Evolutionary conservation across 2,888 invertebrate species (phyloP).

Genomic region (Drosophila acutilabella): DNA sequence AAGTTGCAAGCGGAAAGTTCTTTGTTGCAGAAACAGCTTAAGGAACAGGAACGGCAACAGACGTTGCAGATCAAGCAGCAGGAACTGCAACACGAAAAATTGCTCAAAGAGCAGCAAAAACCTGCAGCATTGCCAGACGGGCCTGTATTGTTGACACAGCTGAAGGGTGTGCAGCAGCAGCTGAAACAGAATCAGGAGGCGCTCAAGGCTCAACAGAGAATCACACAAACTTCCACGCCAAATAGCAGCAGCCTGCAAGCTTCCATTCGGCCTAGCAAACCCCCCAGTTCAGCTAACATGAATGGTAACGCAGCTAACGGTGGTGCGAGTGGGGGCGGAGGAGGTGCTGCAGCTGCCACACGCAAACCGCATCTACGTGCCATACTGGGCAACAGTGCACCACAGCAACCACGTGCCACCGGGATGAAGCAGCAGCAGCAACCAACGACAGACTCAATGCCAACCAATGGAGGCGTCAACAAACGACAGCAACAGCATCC

Average conservation of each 20-base stretch:
- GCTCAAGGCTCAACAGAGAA: neutral
- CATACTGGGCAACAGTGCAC: conserved; percentile 61
- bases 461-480: conserved; percentile 2
- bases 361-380: conserved; percentile 60
- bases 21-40: conserved; percentile 7
- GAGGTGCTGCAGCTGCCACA: neutral
- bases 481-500: conserved; percentile 27
- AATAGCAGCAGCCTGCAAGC: conserved; percentile 21
- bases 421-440: conserved; percentile 5
- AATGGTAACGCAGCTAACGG: conserved; percentile 51
- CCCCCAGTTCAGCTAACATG: conserved; percentile 17
- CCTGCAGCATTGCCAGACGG: neutral
- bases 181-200: neutral
- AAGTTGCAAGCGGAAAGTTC: conserved; percentile 13
- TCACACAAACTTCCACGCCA: neutral
- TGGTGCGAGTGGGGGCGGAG: conserved; percentile 42
- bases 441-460: conserved; percentile 11
- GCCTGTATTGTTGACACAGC: neutral
- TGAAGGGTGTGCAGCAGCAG: neutral
- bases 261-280: neutral
- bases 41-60: conserved; percentile 13
- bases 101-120: neutral
- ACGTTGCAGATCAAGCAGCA: conserved; percentile 20
- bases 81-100: neutral
- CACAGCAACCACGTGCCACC: conserved; percentile 26